Base-by-base conservation (phyloP, 2,888 invertebrate genomes). In the Craniophora ligustri region DNA sequence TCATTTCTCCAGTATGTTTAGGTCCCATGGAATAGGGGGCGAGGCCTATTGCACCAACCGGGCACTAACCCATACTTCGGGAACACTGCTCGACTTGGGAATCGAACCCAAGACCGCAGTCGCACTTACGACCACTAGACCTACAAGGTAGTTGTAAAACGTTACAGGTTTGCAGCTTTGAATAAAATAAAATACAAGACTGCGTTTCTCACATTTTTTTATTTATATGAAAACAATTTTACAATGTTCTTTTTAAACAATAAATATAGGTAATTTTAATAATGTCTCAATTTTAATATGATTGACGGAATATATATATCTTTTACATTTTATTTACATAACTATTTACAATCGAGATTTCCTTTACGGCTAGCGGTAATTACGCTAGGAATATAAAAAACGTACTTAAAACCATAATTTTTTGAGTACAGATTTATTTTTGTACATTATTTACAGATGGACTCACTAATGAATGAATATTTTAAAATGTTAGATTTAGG, bases 201-300 rank as follows among this genome's bases (percentile, higher is more conserved):
- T 58, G 53, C 56, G 53, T 75, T 82, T 84, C 67, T 61, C 78
- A 83, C 72, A 76, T 81, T 85, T 87, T 73, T 91, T 90, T 86
- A 86, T 85, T 90, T 80, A 89, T 89, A 90, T 89, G 88, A 92
- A 92, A 92, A 92, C 89, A 88, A 87, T 86, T 87, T 90, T 89
- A 91, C 87, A 91, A 87, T 89, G 75, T 86, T 85, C 75, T 75
- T 86, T 89, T 88, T 81, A 90, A 92, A 90, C 87, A 87, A 91
- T 91, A 89, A 86, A 89, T 88, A 88, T 85, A 82, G 80, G 76
- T 84, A 84, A 84, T 81, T n/a, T n/a, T 81, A 86, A 86, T 86
- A 80, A 75, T 75, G 58, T 87, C 70, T 85, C 84, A 89, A 85
- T 87, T 57, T 84, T 79, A 85, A 81, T 83, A 86, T 75, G 88